phyloP scores from a whole-genome alignment of 2,888 invertebrate genomes.

The Artemia sinica region DNA sequence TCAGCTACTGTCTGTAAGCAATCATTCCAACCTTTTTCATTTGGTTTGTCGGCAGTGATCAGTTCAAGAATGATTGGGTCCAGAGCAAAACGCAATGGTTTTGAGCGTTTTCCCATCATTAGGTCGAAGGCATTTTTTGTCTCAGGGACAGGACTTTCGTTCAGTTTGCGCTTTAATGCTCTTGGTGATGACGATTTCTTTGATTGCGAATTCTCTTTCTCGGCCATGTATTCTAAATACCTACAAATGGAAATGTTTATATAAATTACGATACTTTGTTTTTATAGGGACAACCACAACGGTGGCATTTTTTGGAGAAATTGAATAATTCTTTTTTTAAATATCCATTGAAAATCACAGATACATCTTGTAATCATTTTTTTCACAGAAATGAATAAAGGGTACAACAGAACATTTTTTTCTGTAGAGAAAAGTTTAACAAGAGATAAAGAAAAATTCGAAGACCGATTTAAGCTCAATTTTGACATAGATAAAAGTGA shows the following conservation, averaged over 20 bases:
- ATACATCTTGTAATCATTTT: no score
- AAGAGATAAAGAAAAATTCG: no score
- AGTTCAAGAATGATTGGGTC: neutral
- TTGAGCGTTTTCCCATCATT: slow-evolving; percentile 13
- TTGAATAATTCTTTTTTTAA: no score
- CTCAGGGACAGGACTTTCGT: neutral
- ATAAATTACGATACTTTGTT: no score
- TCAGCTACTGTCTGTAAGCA: neutral
- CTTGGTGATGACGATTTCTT: neutral
- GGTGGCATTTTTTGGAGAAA: no score
- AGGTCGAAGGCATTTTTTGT: slow-evolving; percentile 7
- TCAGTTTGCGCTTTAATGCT: neutral
- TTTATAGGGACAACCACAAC: no score
- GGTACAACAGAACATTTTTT: no score
- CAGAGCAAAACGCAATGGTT: neutral
- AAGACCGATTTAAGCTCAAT: no score
- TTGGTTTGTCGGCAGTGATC: neutral
- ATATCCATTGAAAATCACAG: no score
- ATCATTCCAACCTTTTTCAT: neutral
- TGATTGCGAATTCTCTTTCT: neutral
- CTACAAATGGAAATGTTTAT: neutral
- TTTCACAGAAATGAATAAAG: no score
- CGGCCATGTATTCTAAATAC: slow-evolving; percentile 8
- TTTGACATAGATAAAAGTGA: no score
- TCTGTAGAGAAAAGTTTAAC: no score